Conservation (phyloP, 2,113 vertebrate genomes). For the Plotosus lineatus region DNA sequence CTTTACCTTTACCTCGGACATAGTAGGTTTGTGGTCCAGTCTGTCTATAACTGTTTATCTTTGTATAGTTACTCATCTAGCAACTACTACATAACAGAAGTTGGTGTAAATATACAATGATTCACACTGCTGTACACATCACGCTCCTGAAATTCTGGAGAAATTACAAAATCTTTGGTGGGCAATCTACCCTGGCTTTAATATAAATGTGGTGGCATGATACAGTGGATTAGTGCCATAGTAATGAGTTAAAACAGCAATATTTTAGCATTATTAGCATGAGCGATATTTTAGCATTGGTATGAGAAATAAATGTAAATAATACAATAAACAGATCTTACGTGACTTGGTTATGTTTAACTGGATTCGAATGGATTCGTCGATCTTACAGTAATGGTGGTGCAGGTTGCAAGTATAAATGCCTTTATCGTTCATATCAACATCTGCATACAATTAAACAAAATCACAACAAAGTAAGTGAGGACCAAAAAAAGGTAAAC, state of each 20-base stretch:
- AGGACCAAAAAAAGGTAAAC: background rate
- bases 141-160: background rate
- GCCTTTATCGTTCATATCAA: conserved; percentile 77
- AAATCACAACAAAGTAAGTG: conserved; percentile 4
- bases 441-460: conserved; percentile 60
- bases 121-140: background rate
- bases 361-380: conserved; percentile 82
- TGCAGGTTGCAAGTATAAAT: conserved; percentile 91
- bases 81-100: background rate
- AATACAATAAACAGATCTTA: conserved; percentile 59
- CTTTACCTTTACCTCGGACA: too few relatives aligned
- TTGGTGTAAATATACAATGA: background rate
- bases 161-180: background rate
- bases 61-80: background rate
- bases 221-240: background rate
- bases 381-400: conserved; percentile 93
- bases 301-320: background rate
- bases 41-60: background rate
- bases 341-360: conserved; percentile 82
- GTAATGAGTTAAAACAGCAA: background rate
- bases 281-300: too few relatives aligned
- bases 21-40: background rate
- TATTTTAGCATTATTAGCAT: too few relatives aligned
- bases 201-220: background rate
- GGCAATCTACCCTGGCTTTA: too few relatives aligned